Base-by-base conservation (phyloP, 2,888 invertebrate genomes). In the Synanthedon formicaeformis region DNA sequence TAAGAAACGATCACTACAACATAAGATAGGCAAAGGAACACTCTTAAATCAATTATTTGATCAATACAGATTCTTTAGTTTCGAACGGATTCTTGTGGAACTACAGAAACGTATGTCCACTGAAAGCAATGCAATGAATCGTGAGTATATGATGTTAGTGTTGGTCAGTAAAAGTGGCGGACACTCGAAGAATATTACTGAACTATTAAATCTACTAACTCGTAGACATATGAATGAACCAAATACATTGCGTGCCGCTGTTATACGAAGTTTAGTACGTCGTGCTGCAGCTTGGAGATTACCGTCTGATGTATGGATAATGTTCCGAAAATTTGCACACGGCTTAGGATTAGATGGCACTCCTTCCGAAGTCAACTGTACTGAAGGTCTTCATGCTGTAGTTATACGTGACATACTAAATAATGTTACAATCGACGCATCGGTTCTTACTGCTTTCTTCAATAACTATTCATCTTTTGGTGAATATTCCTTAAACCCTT, bases 81-180 rank as follows among this genome's bases (percentile, higher is more conserved):
- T 81, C 45, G 67, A 71, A 0, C 63, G 64, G n/a, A 68, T 78
- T 2, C 67, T 79, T 13, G 63, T 60, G 4, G 79, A 81, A 14
- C 59, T 83, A 1, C 60, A 59, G 1, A 71, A 66, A 49, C 67
- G 67, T n/a, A 57, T 83, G 41, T 53, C 56, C 14, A 62, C 67
- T 1, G 71, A 73, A 50, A 71, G 69, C 51, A 65, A 69, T 2
- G 55, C 66, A 0, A 67, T 80, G 48, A 73, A 71, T 16, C 63
- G 83, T 12, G 68, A 78, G 41, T 74, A 68, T 52, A 81, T 84
- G 59, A 64, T 83, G 54, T 60, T 81, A 2, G 81, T 83, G 4
- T 64, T 84, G 34, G 71, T 83, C 0, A 83, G 81, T 56, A 84
- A 83, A 55, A 77, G 65, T 23, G 81, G 79, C 2, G 75, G 77